Evolutionary conservation across 30 jellyfish, hydroid and myxozoan species (phyloP).

Genomic region (Hydra vulgaris): DNA sequence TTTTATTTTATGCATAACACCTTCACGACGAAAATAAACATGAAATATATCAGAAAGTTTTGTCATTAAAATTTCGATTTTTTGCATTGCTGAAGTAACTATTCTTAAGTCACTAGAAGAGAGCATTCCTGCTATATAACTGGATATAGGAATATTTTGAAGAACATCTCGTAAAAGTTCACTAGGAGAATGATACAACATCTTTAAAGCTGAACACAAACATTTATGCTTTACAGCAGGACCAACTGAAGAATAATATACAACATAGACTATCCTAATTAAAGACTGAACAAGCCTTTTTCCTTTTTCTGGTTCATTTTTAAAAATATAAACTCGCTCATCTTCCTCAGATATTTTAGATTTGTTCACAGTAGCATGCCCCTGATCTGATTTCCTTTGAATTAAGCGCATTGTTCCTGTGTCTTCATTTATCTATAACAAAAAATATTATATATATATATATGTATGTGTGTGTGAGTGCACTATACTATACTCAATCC

Average conservation of each 20-base stretch:
- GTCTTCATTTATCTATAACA: conserved; percentile 76
- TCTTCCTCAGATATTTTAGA: conserved; percentile 39
- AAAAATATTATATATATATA: neutral
- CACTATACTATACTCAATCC: no score
- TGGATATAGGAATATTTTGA: conserved; percentile 58
- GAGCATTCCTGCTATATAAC: conserved; percentile 95
- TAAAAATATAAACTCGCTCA: conserved; percentile 46
- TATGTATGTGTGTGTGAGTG: neutral
- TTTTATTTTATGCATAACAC: conserved; percentile 83
- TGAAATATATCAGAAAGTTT: conserved; percentile 77
- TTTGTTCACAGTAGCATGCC: conserved; percentile 30
- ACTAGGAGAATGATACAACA: conserved; percentile 70
- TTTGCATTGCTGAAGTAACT: conserved; percentile 82
- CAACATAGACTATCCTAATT: conserved; percentile 63
- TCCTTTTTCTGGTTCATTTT: conserved; percentile 40
- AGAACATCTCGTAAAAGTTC: conserved; percentile 41
- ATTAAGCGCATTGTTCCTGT: conserved; percentile 90
- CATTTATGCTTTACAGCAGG: conserved; percentile 94
- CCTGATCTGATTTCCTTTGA: conserved; percentile 65
- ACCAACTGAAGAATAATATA: conserved; percentile 91
- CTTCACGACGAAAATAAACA: conserved; percentile 84
- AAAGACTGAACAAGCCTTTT: conserved; percentile 50
- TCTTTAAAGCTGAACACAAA: conserved; percentile 51
- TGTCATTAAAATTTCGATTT: conserved; percentile 76
- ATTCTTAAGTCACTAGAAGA: conserved; percentile 69